Conservation (phyloP, 2,797 vertebrate species). For the Gymnocypris eckloni region DNA sequence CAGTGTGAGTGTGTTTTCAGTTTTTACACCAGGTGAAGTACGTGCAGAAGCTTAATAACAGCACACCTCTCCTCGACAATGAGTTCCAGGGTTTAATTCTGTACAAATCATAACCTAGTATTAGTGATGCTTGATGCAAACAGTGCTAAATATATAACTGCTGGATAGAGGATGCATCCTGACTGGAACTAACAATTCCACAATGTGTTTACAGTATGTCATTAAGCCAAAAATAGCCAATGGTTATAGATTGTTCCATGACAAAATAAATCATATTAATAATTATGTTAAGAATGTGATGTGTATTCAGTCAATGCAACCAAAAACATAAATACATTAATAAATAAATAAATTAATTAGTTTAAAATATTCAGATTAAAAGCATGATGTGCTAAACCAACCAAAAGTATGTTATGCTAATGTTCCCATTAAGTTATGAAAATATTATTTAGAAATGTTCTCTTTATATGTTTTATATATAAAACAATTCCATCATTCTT, state of each 20-base stretch:
- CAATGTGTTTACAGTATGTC: neutral
- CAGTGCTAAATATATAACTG: neutral
- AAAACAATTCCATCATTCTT: no score
- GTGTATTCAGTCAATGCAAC: neutral
- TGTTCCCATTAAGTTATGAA: neutral
- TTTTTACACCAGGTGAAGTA: neutral
- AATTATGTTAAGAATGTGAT: neutral
- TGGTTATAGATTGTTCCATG: neutral
- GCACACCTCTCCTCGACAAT: neutral
- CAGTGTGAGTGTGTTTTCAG: neutral
- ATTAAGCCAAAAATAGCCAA: neutral
- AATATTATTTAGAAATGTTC: neutral
- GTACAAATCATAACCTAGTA: no score
- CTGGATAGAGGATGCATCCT: neutral
- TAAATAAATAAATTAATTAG: neutral
- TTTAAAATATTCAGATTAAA: neutral
- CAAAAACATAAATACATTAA: neutral
- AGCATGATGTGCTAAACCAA: conserved; percentile 1
- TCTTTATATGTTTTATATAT: neutral
- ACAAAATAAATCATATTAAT: neutral
- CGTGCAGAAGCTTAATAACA: conserved; percentile 5
- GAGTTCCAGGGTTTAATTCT: neutral
- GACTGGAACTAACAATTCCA: neutral
- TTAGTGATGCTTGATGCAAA: neutral
- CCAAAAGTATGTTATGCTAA: neutral